These are phyloP conservation scores for Ormia ochracea DNA, from an alignment of 2,888 invertebrate species.

Conservation along the genomic window DNA sequence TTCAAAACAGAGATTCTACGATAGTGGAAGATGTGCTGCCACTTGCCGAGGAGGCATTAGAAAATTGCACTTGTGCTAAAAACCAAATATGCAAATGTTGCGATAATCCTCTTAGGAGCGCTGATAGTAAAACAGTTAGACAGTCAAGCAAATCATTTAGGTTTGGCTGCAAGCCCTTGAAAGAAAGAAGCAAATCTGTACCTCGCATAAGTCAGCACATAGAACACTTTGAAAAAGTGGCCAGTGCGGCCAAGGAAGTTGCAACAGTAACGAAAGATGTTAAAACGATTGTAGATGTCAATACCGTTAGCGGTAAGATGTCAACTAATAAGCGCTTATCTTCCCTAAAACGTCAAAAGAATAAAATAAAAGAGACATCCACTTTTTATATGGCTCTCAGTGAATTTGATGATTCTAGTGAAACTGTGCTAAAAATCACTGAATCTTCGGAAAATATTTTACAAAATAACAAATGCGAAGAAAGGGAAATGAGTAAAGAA, in stretches of 20 bases:
- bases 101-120: slow-evolving; percentile 41
- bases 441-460: slow-evolving; percentile 81
- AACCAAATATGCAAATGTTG: slow-evolving; percentile 65
- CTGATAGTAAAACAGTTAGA: neutral
- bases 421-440: slow-evolving; percentile 80
- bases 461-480: slow-evolving; percentile 45
- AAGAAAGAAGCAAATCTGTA: slow-evolving; percentile 76
- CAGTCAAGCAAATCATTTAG: slow-evolving; percentile 27
- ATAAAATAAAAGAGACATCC: slow-evolving; percentile 80
- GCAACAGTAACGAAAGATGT: neutral
- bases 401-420: slow-evolving; percentile 73
- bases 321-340: slow-evolving; percentile 83
- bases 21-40: neutral
- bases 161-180: slow-evolving; percentile 68
- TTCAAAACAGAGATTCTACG: neutral
- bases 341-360: slow-evolving; percentile 83
- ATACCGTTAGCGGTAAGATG: slow-evolving; percentile 83
- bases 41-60: slow-evolving; percentile 44
- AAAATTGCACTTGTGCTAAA: slow-evolving; percentile 65
- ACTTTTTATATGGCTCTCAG: slow-evolving; percentile 84
- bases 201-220: slow-evolving; percentile 72
- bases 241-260: slow-evolving; percentile 66
- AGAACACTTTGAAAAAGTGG: slow-evolving; percentile 68
- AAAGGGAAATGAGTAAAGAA: slow-evolving; percentile 27
- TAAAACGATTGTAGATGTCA: slow-evolving; percentile 78